Evolutionary conservation across 2,797 vertebrate genomes (phyloP).

Genomic region (Cuculus canorus): DNA sequence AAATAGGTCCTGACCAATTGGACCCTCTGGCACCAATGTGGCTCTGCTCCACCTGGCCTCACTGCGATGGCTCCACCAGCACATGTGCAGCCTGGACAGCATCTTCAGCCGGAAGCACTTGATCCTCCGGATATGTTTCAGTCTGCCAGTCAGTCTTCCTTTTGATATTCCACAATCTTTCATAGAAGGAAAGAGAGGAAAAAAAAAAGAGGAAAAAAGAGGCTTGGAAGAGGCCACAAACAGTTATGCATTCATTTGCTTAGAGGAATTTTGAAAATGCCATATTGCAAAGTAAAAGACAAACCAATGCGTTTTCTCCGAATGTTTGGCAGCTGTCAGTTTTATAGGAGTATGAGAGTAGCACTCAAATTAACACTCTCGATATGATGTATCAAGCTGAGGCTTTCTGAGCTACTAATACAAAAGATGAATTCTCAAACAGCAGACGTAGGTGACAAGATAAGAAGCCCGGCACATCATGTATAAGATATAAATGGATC

Average conservation of each 20-base stretch:
- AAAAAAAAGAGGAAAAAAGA: accelerated
- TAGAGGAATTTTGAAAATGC: neutral
- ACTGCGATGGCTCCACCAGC: accelerated
- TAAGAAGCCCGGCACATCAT: slow-evolving; percentile 6
- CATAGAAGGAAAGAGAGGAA: neutral
- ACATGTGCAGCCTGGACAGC: accelerated
- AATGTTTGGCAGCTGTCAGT: neutral
- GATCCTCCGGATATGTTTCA: neutral
- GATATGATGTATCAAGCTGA: neutral
- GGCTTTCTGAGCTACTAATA: neutral
- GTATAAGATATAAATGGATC: slow-evolving; percentile 23
- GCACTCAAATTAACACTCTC: neutral
- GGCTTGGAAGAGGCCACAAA: neutral
- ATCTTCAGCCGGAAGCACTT: neutral
- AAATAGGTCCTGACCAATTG: accelerated
- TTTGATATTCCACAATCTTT: neutral
- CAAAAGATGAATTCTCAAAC: slow-evolving; percentile 13
- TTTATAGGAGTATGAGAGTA: neutral
- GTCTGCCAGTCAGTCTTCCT: neutral
- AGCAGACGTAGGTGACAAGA: slow-evolving; percentile 23
- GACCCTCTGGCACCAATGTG: accelerated
- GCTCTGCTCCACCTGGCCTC: neutral
- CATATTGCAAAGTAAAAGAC: neutral
- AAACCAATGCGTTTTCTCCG: neutral
- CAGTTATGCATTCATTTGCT: neutral